A percentile compares a stretch with the other conserved stretches of the same genome.
Evolutionary conservation across 2,797 vertebrate genomes (phyloP).

Genomic region (Lacerta agilis): DNA sequence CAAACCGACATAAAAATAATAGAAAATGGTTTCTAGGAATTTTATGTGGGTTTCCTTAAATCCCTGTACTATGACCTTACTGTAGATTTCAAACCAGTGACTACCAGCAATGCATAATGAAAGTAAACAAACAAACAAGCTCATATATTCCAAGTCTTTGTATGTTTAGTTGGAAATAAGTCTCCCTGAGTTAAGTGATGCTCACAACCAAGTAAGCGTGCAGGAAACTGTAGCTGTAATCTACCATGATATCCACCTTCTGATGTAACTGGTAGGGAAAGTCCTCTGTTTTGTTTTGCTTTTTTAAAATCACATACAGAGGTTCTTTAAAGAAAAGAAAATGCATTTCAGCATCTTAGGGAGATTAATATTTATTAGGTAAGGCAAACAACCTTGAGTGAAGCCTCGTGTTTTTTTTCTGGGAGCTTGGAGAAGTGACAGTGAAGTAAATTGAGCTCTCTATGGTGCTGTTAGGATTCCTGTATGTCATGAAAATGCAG

Average conservation of each 20-base stretch:
- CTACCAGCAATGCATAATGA: not conserved
- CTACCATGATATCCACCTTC: not conserved
- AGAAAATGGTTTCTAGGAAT: not conserved
- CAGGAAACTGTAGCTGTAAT: not conserved
- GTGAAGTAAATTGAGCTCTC: not conserved
- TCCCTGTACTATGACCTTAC: not conserved
- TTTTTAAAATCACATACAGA: too few species aligned
- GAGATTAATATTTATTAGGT: constrained; percentile 13
- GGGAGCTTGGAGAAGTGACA: rapidly evolving
- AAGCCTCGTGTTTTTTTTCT: not conserved
- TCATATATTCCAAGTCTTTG: not conserved
- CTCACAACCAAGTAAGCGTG: not conserved
- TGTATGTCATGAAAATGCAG: not conserved
- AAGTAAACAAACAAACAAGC: not conserved
- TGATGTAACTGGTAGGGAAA: not conserved
- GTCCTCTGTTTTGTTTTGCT: not conserved
- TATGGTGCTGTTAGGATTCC: not conserved
- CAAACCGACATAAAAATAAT: not conserved
- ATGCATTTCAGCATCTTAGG: not conserved
- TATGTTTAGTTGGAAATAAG: not conserved
- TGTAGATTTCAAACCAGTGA: not conserved
- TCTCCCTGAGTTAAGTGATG: not conserved
- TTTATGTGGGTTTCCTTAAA: not conserved
- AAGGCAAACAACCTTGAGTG: not conserved
- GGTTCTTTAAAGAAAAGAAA: not conserved